Conservation (phyloP, 1,140 invertebrate species). For the Anthonomus grandis region DNA sequence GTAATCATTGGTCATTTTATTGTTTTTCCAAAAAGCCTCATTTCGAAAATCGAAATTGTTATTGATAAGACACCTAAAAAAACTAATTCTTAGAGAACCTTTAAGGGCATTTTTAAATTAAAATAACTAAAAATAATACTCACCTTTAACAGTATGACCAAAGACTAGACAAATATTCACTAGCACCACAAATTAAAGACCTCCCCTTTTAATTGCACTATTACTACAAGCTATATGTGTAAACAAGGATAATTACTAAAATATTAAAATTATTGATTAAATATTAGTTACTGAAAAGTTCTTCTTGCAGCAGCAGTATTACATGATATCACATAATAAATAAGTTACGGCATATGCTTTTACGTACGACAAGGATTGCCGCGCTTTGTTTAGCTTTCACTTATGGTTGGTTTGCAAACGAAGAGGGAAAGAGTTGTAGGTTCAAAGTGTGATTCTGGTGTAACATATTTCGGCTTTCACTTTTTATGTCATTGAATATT, state of each 20-base stretch:
- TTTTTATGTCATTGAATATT: conserved; percentile 3
- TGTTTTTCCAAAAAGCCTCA: too few species aligned
- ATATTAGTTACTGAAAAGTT: background rate
- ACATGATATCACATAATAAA: background rate
- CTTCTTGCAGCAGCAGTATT: background rate
- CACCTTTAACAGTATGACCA: conserved; percentile 2
- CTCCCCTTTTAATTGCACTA: background rate
- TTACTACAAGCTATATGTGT: background rate
- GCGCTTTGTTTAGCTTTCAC: conserved; percentile 14
- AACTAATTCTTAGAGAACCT: background rate
- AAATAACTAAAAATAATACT: background rate
- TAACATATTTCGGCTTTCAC: conserved; percentile 6
- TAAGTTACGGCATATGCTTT: too few species aligned
- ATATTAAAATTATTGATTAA: conserved; percentile 1
- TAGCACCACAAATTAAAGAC: background rate
- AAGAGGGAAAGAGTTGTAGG: background rate
- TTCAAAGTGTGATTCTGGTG: background rate
- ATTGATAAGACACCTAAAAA: background rate
- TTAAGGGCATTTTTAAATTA: background rate
- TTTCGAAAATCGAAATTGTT: too few species aligned
- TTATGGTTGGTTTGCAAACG: background rate
- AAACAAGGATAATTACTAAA: background rate
- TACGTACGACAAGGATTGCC: too few species aligned
- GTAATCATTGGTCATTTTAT: too few species aligned
- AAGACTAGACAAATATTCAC: background rate